These are phyloP conservation scores for Hemicrepidius hirtus DNA, from an alignment of 2,888 invertebrate genomes.

Conservation along the genomic window DNA sequence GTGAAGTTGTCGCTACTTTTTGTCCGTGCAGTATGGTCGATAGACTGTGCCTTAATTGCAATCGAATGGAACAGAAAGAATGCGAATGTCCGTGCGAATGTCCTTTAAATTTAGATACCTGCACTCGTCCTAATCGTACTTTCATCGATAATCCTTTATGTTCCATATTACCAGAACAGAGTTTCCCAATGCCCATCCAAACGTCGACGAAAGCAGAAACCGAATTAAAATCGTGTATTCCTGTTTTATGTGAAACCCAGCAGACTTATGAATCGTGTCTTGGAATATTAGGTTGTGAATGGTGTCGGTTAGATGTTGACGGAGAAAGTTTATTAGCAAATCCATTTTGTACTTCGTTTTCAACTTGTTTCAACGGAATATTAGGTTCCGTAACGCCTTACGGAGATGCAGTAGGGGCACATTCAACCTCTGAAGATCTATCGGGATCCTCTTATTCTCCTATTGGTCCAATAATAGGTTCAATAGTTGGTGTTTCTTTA, in stretches of 20 bases:
- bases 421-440: conserved; percentile 65
- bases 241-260: conserved; percentile 81
- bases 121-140: conserved; percentile 64
- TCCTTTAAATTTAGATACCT: conserved; percentile 70
- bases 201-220: conserved; percentile 48
- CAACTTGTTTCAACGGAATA: conserved; percentile 90
- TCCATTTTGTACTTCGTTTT: conserved; percentile 88
- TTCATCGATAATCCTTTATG: conserved; percentile 66
- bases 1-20: conserved; percentile 86
- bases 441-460: conserved; percentile 79
- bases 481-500: conserved; percentile 87
- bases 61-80: conserved; percentile 94
- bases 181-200: conserved; percentile 51
- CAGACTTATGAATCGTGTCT: conserved; percentile 79
- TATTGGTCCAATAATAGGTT: conserved; percentile 91
- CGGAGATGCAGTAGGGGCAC: conserved; percentile 79
- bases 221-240: conserved; percentile 77
- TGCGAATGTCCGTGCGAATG: conserved; percentile 98
- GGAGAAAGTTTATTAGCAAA: conserved; percentile 79
- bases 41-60: conserved; percentile 91
- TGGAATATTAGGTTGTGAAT: conserved; percentile 89
- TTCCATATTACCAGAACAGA: conserved; percentile 61
- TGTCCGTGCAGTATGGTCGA: conserved; percentile 95
- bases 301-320: conserved; percentile 90
- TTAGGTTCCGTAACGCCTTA: conserved; percentile 89